Evolutionary conservation across 2,113 vertebrate species (phyloP), one percentile per base, ranked within the genome.

Genomic region (Hippocampus barbouri): DNA sequence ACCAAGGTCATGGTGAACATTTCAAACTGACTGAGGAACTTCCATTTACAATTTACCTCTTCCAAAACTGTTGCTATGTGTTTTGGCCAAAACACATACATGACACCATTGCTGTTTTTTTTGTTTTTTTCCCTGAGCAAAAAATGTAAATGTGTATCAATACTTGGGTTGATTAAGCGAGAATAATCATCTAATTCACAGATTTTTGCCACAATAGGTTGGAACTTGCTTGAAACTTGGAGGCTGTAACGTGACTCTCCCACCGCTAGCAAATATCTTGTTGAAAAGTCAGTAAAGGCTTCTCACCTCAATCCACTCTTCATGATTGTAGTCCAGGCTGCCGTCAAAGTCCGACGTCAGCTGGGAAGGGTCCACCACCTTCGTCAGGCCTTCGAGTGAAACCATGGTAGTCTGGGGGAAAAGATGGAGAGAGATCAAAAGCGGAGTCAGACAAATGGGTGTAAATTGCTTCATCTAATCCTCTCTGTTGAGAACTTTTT

Each of bases 311-410:
- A 99, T 98, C 97, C 97, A 99, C 71, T 98, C 97, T 66, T 99
- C 97, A 0, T 99, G 97, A 92, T 99, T 98, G 88, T 99, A 99
- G 63, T 98, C 97, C 89, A 99, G 91, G 86, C 96, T 97, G 88
- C 97, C 97, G 43, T 99, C 97, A 27, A 99, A 98, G 91, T 99
- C 97, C 0, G 96, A 89, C 0, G 97, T 99, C 79, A 99, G 93
- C 89, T 99, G 97, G 82, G 97, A 98, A 73, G 97, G 96, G 90
- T 99, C 97, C 79, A 99, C 97, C 74, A 99, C 95, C 92, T 98
- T 98, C 80, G 97, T 96, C 80, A 99, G 94, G 89, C 97, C 97
- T 91, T 99, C 97, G 84, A 99, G 88, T 79, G 97, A 99, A 87
- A 99, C 97, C 96, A 99, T 98, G 85, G 95, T 98, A 83, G 97